phyloP scores from a whole-genome alignment of 2,888 invertebrate species.

The Nemapogon koenigi region DNA sequence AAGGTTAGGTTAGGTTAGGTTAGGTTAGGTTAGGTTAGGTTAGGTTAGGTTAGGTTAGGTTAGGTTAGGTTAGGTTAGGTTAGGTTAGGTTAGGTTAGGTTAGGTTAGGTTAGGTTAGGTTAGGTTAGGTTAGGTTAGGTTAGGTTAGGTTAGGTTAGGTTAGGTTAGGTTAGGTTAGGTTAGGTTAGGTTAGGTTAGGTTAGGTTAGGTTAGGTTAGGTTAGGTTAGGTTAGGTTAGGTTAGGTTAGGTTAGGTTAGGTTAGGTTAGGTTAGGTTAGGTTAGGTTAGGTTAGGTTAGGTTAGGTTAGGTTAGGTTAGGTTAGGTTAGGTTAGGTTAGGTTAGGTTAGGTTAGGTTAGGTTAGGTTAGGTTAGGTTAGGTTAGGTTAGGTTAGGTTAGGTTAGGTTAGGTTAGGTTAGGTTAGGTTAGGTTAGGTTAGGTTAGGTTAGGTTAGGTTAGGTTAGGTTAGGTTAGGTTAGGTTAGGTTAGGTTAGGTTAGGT shows the following conservation, averaged over 20 bases:
- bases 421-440: slow-evolving; percentile 8
- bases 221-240: slow-evolving; percentile 8
- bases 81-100: too few relatives aligned
- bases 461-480: slow-evolving; percentile 8
- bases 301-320: slow-evolving; percentile 8
- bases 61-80: too few relatives aligned
- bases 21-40: too few relatives aligned
- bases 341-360: slow-evolving; percentile 8
- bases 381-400: slow-evolving; percentile 8
- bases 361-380: slow-evolving; percentile 8
- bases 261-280: slow-evolving; percentile 8
- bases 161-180: too few relatives aligned
- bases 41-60: too few relatives aligned
- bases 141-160: too few relatives aligned
- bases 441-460: slow-evolving; percentile 8
- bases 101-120: too few relatives aligned
- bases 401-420: slow-evolving; percentile 8
- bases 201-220: slow-evolving; percentile 8
- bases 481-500: slow-evolving; percentile 8
- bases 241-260: slow-evolving; percentile 8
- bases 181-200: slow-evolving; percentile 8
- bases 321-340: slow-evolving; percentile 8
- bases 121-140: too few relatives aligned
- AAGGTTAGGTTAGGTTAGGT: too few relatives aligned
- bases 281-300: slow-evolving; percentile 8